A percentile compares a stretch with the other conserved stretches of the same genome.
Evolutionary conservation across 1,140 invertebrate genomes (phyloP).

Genomic region (Euschistus heros): DNA sequence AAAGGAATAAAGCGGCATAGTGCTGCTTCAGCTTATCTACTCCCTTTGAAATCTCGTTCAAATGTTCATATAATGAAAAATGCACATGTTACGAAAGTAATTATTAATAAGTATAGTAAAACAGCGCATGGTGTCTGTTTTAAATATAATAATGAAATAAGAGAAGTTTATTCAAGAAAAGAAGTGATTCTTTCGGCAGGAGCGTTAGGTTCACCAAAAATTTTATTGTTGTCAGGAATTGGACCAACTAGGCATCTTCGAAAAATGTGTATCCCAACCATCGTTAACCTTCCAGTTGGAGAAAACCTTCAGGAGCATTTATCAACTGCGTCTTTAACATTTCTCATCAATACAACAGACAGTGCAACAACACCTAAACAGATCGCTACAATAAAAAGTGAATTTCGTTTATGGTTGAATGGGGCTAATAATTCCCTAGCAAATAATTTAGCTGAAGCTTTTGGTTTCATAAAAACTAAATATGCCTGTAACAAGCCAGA

Average conservation of each 20-base stretch:
- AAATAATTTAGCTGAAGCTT: constrained; percentile 44
- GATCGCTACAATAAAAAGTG: constrained; percentile 15
- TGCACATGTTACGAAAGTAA: constrained; percentile 41
- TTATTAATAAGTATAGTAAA: constrained; percentile 43
- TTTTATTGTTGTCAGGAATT: constrained; percentile 27
- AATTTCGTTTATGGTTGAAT: constrained; percentile 18
- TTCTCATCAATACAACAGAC: constrained; percentile 51
- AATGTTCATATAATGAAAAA: constrained; percentile 46
- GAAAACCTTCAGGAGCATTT: constrained; percentile 56
- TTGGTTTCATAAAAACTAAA: constrained; percentile 50
- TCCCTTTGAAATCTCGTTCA: constrained; percentile 38
- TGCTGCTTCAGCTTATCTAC: constrained; percentile 45
- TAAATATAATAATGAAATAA: constrained; percentile 32
- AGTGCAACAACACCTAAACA: constrained; percentile 34
- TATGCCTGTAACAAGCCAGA: constrained; percentile 48
- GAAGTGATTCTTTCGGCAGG: constrained; percentile 28
- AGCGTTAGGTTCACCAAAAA: constrained; percentile 25
- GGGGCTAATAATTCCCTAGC: constrained; percentile 32
- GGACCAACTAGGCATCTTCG: constrained; percentile 23
- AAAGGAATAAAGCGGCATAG: constrained; percentile 41
- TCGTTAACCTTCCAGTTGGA: constrained; percentile 46
- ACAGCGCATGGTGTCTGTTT: constrained; percentile 46
- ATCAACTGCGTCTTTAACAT: constrained; percentile 50
- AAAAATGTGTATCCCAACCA: constrained; percentile 37
- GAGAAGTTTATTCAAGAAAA: constrained; percentile 22